Evolutionary conservation across 2,113 vertebrate species (phyloP).

Genomic region (Sinocyclocheilus anshuiensis): DNA sequence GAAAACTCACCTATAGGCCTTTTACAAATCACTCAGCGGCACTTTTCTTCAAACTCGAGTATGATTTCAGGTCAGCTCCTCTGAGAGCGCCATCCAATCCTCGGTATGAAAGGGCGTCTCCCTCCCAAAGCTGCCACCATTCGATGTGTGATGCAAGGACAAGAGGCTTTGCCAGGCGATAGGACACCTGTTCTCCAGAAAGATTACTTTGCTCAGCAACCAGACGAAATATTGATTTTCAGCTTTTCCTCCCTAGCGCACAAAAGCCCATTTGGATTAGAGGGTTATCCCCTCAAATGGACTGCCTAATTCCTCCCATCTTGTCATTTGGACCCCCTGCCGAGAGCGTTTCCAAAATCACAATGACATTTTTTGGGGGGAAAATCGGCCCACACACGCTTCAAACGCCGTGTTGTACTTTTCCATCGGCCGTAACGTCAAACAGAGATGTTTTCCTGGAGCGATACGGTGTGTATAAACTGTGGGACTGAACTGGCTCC

Average conservation of each 20-base stretch:
- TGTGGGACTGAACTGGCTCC: constrained; percentile 48
- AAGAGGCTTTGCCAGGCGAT: constrained; percentile 61
- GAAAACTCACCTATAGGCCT: constrained; percentile 53
- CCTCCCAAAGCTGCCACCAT: constrained; percentile 59
- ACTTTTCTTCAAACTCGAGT: constrained; percentile 24
- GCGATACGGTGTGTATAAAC: constrained; percentile 49
- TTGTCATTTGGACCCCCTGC: constrained; percentile 63
- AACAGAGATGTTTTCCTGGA: constrained; percentile 52
- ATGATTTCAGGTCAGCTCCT: constrained; percentile 28
- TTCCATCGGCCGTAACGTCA: constrained; percentile 60
- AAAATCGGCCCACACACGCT: constrained; percentile 50
- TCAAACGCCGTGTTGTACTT: constrained; percentile 60
- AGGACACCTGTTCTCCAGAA: constrained; percentile 65
- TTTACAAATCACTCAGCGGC: constrained; percentile 26
- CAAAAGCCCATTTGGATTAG: constrained; percentile 60
- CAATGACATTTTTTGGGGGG: constrained; percentile 54
- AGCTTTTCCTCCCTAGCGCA: constrained; percentile 55
- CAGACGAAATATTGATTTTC: constrained; percentile 65
- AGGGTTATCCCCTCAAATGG: constrained; percentile 59
- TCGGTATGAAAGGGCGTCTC: constrained; percentile 33
- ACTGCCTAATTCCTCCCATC: constrained; percentile 54
- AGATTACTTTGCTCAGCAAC: constrained; percentile 55
- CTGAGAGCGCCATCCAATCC: constrained; percentile 2
- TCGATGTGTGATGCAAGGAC: constrained; percentile 61
- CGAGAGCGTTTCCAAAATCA: constrained; percentile 63